Evolutionary conservation across 2,888 invertebrate species (phyloP).

Genomic region (Drosophila testacea): DNA sequence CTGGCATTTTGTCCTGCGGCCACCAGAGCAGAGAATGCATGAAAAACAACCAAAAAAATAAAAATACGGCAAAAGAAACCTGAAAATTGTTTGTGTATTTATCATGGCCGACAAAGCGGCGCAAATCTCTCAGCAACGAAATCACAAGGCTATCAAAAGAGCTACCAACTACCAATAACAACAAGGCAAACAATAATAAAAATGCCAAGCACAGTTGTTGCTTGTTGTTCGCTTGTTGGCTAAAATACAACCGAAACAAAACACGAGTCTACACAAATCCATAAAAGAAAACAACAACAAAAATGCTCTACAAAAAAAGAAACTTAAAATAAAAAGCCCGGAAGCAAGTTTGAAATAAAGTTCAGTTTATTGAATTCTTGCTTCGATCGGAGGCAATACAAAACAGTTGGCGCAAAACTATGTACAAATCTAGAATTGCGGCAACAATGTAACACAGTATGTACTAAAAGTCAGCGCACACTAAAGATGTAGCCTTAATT

Average conservation of each 20-base stretch:
- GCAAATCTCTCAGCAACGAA: slow-evolving; percentile 67
- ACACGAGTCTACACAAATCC: slow-evolving; percentile 40
- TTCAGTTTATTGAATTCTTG: slow-evolving; percentile 76
- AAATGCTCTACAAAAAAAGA: slow-evolving; percentile 37
- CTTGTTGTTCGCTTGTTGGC: slow-evolving; percentile 32
- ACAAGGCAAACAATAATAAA: slow-evolving; percentile 69
- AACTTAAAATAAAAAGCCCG: slow-evolving; percentile 57
- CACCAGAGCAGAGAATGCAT: slow-evolving; percentile 65
- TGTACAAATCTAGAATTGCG: slow-evolving; percentile 15
- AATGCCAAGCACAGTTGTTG: slow-evolving; percentile 78
- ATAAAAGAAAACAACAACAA: slow-evolving; percentile 30
- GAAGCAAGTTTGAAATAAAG: slow-evolving; percentile 53
- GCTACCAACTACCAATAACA: slow-evolving; percentile 13
- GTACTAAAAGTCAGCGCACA: slow-evolving; percentile 16
- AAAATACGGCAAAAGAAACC: slow-evolving; percentile 46
- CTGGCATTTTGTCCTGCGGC: slow-evolving; percentile 74
- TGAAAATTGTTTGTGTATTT: slow-evolving; percentile 76
- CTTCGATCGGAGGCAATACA: slow-evolving; percentile 46
- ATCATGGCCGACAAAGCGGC: slow-evolving; percentile 77
- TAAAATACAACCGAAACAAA: slow-evolving; percentile 50
- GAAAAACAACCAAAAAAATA: slow-evolving; percentile 21
- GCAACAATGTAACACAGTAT: slow-evolving; percentile 32
- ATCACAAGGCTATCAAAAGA: slow-evolving; percentile 75
- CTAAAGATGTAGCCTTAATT: neutral
- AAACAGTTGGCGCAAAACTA: slow-evolving; percentile 31